Base-by-base conservation (phyloP, 2,113 vertebrate genomes). In the Felis chaus region DNA sequence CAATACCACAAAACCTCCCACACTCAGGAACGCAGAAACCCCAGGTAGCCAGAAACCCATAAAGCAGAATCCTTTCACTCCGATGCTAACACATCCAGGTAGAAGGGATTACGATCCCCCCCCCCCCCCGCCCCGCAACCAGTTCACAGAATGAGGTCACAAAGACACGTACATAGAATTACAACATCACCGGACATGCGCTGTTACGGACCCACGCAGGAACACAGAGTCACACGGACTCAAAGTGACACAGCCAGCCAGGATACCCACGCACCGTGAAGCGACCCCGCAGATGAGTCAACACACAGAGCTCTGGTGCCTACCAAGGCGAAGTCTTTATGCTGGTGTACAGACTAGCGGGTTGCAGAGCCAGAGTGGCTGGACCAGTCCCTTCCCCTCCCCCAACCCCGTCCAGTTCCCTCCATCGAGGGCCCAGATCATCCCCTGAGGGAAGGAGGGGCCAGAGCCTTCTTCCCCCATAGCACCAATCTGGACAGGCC, bases 291-390 rank as follows among this genome's bases (percentile, higher is more conserved):
- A 95, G 57, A 97, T 80, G 87, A 98, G 79, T 45, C 95, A 41
- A 79, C 92, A 90, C 91, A 57, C 48, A 25, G 29, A 57, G 81
- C 9, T 97, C 80, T 63, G 97, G 97, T 96, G 96, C 95, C 97
- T 57, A 23, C 48, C 39, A 82, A 96, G 96, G 97, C 41, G 3
- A 97, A 84, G 71, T 94, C 80, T 98, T 98, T 98, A 97, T 97
- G 87, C 86, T 73, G 74, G 18, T 36, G 39, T 39, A 78, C 45
- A 69, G 73, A 69, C 65, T 10, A 65, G 57, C 63, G 79, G 87
- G 29, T 92, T 87, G 94, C 89, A 90, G 85, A 94, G 92, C 68
- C 89, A 84, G 81, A 15, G 29, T 81, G 65, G 57, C 93, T 81
- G 86, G 36, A 25, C 91, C 10, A 23, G 39, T 13, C 57, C 78